Base-by-base conservation (phyloP, 64 coral and sea anemone species). In the Hydrozoanthus tunicans region DNA sequence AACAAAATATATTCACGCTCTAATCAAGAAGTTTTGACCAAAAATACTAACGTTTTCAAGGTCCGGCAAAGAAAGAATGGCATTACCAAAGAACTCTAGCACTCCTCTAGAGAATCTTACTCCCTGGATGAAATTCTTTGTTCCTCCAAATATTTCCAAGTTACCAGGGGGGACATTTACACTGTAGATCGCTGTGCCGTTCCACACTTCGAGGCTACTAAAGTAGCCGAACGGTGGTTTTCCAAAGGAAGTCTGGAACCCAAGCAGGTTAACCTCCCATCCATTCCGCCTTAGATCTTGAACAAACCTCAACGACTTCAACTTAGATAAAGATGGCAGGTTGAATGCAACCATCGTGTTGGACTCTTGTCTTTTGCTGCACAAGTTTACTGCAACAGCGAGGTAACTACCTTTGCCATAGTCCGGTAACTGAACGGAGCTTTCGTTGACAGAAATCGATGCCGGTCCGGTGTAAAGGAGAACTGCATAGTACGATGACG, bases 131-230 rank as follows among this genome's bases (percentile, higher is more conserved):
- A 59, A 88, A 9, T 88, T 88, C 11, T 57, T 72, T 9, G 57
- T 73, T 59, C 84, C 84, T 10, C 84, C 84, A 75, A 88, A 88
- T n/a, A 88, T 27, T 73, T 88, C 84, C 69, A 88, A 23, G 51
- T 88, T 88, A 13, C 84, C 84, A 62, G 84, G 20, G 0, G 84
- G 84, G 5, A 73, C 55, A 10, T 73, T 60, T 25, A 88, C n/a
- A 11, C 56, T 56, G 55, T 74, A 10, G 3, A 88, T 26, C 11
- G 56, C 26, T 8, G 84, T 73, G 20, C 84, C 84, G 74, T 88
- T 88, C 84, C 84, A 88, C 0, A 73, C 11, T 6, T 59, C 68
- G 2, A 88, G 69, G 27, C 56, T 75, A 0, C 56, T 25, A 7
- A 88, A 88, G 68, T 88, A 88, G 11, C 23, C 60, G 3, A 75